phyloP scores from a whole-genome alignment of 2,113 vertebrate species.

The Micromys minutus region DNA sequence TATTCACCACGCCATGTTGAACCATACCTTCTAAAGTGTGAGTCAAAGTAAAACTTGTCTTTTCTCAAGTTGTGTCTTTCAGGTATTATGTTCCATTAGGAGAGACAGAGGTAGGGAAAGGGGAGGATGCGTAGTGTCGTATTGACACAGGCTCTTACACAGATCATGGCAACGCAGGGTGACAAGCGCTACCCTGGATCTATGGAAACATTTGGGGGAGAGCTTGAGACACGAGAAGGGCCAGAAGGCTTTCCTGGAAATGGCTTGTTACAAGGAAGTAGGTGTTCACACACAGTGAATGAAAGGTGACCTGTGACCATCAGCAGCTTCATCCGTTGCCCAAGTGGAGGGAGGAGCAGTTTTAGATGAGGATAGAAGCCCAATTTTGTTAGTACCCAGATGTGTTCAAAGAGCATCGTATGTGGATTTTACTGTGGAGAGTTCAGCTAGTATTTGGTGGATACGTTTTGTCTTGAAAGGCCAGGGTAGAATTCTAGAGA shows the following conservation, averaged over 20 bases:
- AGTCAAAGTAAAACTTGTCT: background rate
- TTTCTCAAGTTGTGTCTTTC: background rate
- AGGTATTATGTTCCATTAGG: background rate
- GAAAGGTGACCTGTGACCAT: background rate
- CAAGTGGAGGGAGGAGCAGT: background rate
- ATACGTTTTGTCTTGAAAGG: background rate
- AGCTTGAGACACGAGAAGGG: background rate
- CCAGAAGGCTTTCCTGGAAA: background rate
- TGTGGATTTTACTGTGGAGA: no score
- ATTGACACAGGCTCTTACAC: background rate
- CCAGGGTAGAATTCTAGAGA: background rate
- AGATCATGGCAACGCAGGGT: background rate
- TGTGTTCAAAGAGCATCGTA: background rate
- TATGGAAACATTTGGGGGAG: background rate
- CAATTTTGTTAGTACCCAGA: background rate
- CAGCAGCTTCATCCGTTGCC: background rate
- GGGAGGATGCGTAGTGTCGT: fast-evolving
- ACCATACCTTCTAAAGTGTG: background rate
- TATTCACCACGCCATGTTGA: background rate
- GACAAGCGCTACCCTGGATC: background rate
- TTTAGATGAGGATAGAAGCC: background rate
- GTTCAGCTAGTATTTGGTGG: background rate
- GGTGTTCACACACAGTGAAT: background rate
- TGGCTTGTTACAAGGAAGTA: background rate
- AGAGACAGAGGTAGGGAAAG: background rate